phyloP scores from a whole-genome alignment of 2,113 vertebrate genomes.

The western clawed frog (Xenopus tropicalis) region DNA sequence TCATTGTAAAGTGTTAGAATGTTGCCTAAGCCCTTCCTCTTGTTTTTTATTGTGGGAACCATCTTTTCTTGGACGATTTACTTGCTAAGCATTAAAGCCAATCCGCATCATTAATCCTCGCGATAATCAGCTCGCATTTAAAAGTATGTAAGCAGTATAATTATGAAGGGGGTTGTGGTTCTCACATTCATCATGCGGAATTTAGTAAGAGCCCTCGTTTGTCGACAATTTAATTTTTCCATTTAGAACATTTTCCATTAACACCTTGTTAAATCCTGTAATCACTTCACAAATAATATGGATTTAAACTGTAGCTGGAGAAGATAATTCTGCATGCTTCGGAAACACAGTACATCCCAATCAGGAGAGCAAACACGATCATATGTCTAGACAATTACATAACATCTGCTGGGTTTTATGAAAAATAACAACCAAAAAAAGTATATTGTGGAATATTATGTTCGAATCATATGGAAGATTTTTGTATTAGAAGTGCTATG shows the following conservation, averaged over 20 bases:
- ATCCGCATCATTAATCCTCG: constrained; percentile 4
- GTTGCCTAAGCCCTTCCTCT: too few relatives aligned
- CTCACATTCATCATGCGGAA: constrained; percentile 10
- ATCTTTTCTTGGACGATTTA: too few relatives aligned
- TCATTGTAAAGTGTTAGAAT: too few relatives aligned
- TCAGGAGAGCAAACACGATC: constrained; percentile 16
- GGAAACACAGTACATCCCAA: constrained; percentile 6
- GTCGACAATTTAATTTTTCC: constrained; percentile 29
- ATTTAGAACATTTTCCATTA: constrained; percentile 34
- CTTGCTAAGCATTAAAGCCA: too few relatives aligned
- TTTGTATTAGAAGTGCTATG: too few relatives aligned
- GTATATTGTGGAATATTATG: too few relatives aligned
- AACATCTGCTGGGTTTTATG: constrained; percentile 7
- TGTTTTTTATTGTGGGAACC: too few relatives aligned
- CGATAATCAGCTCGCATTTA: constrained; percentile 10
- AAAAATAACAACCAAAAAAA: neutral
- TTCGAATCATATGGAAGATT: too few relatives aligned
- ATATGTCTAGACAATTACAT: neutral
- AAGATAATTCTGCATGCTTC: constrained; percentile 31
- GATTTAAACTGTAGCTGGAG: constrained; percentile 20
- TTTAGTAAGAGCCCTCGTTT: constrained; percentile 11
- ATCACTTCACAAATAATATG: constrained; percentile 29
- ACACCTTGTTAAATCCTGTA: constrained; percentile 19
- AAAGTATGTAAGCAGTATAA: neutral
- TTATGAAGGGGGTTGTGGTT: constrained; percentile 12